Conservation (phyloP, 2,113 vertebrate genomes). For the Burhinus oedicnemus region DNA sequence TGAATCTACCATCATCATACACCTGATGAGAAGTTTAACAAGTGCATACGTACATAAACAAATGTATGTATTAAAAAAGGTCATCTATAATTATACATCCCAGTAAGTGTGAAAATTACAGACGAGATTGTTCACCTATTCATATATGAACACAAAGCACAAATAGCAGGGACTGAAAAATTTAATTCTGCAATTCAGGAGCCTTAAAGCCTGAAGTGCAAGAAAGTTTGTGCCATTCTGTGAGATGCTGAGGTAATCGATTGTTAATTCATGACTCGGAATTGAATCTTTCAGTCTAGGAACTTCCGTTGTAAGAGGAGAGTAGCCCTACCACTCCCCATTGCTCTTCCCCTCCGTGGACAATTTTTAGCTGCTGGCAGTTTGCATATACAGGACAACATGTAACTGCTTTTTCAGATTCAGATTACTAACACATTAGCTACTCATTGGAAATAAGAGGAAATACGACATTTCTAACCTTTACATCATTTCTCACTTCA, state of each 20-base stretch:
- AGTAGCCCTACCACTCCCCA: background rate
- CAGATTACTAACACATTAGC: background rate
- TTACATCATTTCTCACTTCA: background rate
- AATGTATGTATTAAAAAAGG: too few relatives aligned
- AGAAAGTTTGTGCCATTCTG: background rate
- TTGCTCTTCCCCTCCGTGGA: background rate
- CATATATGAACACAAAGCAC: background rate
- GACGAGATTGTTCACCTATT: background rate
- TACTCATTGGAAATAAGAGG: background rate
- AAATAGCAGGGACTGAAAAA: background rate
- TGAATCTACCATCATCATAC: constrained; percentile 92
- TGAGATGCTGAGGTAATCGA: accelerated
- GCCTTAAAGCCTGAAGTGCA: background rate
- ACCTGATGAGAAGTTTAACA: constrained; percentile 77
- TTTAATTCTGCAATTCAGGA: background rate
- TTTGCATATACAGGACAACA: background rate
- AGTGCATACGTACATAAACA: background rate
- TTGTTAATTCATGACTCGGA: background rate
- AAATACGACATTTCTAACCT: background rate
- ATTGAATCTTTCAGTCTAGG: background rate
- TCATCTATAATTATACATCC: background rate
- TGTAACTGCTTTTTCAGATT: background rate
- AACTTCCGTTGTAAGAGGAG: background rate
- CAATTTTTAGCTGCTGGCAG: background rate
- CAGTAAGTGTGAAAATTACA: background rate